Evolutionary conservation across 2,113 vertebrate genomes (phyloP).

Genomic region (Barnardius zonarius): DNA sequence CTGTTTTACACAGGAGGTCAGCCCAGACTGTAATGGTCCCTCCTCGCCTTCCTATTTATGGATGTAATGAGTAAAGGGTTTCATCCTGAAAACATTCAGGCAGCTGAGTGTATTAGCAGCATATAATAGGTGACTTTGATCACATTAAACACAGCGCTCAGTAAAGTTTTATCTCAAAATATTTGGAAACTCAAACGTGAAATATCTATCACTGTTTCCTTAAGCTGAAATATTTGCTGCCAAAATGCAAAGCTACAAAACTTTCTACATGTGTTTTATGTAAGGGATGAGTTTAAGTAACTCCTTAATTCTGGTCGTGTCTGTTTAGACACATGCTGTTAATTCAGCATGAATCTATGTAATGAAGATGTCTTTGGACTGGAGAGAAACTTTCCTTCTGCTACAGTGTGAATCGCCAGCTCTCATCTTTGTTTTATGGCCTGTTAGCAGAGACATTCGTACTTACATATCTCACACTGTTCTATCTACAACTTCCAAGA

Average conservation of each 20-base stretch:
- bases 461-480: background rate
- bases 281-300: background rate
- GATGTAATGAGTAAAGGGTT: background rate
- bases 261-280: background rate
- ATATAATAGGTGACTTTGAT: background rate
- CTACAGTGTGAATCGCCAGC: background rate
- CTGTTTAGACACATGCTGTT: background rate
- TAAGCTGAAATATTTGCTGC: background rate
- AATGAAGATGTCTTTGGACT: background rate
- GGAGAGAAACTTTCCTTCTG: background rate
- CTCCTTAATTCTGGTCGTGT: background rate
- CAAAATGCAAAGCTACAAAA: background rate
- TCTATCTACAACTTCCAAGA: background rate
- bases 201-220: background rate
- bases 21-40: conserved; percentile 8
- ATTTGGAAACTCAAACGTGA: background rate
- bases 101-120: background rate
- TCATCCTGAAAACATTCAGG: background rate
- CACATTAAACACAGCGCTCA: background rate
- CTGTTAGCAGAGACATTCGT: fast-evolving
- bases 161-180: background rate
- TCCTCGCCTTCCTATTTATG: background rate
- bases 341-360: background rate
- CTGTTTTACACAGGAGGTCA: conserved; percentile 53
- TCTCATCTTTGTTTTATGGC: background rate